Evolutionary conservation across 2,113 vertebrate species (phyloP), one percentile per base, ranked within the genome.

Genomic region (Ptychochromis oligacanthus): DNA sequence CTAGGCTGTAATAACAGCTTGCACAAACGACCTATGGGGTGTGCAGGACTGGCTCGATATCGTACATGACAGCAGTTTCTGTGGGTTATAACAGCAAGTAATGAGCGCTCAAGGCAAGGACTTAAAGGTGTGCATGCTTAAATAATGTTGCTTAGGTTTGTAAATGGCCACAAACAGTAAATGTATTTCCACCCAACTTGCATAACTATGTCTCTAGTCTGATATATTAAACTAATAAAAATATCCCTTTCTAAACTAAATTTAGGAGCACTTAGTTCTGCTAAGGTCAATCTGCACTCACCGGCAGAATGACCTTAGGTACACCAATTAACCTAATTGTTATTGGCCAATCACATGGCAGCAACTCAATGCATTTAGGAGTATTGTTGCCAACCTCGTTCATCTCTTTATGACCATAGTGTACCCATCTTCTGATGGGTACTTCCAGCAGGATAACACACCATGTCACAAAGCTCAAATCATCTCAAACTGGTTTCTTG

Each of bases 91-190:
- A 72, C 52, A 34, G 67, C 49, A 49, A 52, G 11, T 72, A 72
- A 52, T 72, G 67, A 72, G 46, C 31, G 65, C 67, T 54, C 26
- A 52, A 31, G 67, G 46, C 17, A 52, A 54, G 67, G 17, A 72
- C 67, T 72, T 72, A 34, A 72, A 72, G 26, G 67, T 72, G 46
- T 72, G 46, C 67, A 72, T 72, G 26, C 26, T 72, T 52, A 72
- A 49, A 52, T 34, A 72, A 72, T 72, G 43, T 72, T 70, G 43
- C 65, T 70, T 72, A 52, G 26, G 67, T 17, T 72, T 72, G 20
- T 54, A 72, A 72, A 72, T 72, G 1, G 26, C 26, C 40, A 67
- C 17, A n/a, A 67, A 67, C 38, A 31, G 20, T 31, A 43, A n/a
- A 54, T 17, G n/a, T 18, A 26, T 52, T 72, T 72, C 11, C 43